phyloP scores from a whole-genome alignment of 2,797 vertebrate species.

The Microctenopoma lineatum region DNA sequence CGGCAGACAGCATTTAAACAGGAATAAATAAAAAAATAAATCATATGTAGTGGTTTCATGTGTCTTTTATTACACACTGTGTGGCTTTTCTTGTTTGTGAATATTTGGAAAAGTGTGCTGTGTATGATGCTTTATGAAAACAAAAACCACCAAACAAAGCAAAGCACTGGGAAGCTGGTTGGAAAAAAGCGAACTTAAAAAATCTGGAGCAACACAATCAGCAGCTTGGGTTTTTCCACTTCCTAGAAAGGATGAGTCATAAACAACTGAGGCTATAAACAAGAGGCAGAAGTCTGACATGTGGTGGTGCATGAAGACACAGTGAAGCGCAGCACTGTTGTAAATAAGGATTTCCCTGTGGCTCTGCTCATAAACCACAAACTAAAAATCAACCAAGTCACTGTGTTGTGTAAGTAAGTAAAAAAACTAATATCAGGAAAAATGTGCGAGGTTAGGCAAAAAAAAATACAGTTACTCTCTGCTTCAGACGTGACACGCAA shows the following conservation, averaged over 20 bases:
- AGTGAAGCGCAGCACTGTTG: slow-evolving; percentile 65
- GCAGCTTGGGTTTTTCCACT: slow-evolving; percentile 54
- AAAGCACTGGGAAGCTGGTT: slow-evolving; percentile 2
- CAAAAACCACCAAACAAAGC: slow-evolving; percentile 2
- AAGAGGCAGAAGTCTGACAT: slow-evolving; percentile 61
- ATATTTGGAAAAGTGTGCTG: not conserved
- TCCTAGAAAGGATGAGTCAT: slow-evolving; percentile 56
- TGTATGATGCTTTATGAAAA: not conserved
- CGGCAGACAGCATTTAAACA: not conserved
- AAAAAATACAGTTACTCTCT: slow-evolving; percentile 47
- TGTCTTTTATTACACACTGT: not conserved
- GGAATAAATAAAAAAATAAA: not conserved
- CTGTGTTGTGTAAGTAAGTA: slow-evolving; percentile 50
- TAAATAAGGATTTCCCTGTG: slow-evolving; percentile 73
- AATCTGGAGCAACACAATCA: slow-evolving; percentile 38
- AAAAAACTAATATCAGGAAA: slow-evolving; percentile 41
- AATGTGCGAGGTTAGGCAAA: slow-evolving; percentile 52
- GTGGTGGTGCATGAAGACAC: slow-evolving; percentile 63
- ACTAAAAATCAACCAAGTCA: slow-evolving; percentile 63
- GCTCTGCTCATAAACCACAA: slow-evolving; percentile 62
- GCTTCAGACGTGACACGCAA: slow-evolving; percentile 41
- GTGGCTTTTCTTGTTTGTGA: not conserved
- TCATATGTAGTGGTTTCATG: not conserved
- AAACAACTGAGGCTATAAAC: slow-evolving; percentile 62
- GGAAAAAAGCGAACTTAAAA: slow-evolving; percentile 29